Conservation (phyloP, 2,888 invertebrate species). For the Drosophila quinaria region DNA sequence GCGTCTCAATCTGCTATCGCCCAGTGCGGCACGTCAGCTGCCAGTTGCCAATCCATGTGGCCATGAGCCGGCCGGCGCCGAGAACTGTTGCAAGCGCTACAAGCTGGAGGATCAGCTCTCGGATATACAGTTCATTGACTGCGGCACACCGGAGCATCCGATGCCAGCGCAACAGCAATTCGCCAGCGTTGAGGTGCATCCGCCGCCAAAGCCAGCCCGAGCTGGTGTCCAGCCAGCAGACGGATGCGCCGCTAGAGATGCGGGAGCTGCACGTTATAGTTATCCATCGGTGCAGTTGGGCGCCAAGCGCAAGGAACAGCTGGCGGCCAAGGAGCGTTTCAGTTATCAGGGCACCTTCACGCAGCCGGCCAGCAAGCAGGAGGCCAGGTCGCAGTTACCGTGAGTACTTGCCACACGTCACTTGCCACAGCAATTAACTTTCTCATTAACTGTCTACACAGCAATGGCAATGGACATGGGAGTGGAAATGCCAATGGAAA, state of each 20-base stretch:
- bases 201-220: slow-evolving; percentile 82
- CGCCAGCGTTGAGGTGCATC: slow-evolving; percentile 85
- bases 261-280: slow-evolving; percentile 75
- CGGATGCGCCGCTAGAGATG: slow-evolving; percentile 45
- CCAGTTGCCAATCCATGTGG: slow-evolving; percentile 58
- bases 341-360: slow-evolving; percentile 84
- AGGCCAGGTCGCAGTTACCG: slow-evolving; percentile 37
- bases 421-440: too few species aligned
- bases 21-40: slow-evolving; percentile 73
- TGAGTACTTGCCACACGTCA: slow-evolving; percentile 24
- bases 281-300: slow-evolving; percentile 85
- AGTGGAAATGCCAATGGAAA: slow-evolving; percentile 40
- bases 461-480: slow-evolving; percentile 19
- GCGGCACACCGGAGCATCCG: slow-evolving; percentile 90
- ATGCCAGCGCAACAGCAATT: slow-evolving; percentile 82
- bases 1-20: slow-evolving; percentile 86
- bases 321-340: slow-evolving; percentile 84
- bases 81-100: slow-evolving; percentile 88
- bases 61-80: slow-evolving; percentile 84
- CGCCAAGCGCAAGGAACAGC: slow-evolving; percentile 84
- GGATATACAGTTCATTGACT: slow-evolving; percentile 93
- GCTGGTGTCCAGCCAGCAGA: slow-evolving; percentile 40
- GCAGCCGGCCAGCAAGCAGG: slow-evolving; percentile 40
- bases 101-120: slow-evolving; percentile 92
- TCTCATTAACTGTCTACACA: background rate